phyloP scores from a whole-genome alignment of 2,797 vertebrate species.

The Silurus aristotelis region DNA sequence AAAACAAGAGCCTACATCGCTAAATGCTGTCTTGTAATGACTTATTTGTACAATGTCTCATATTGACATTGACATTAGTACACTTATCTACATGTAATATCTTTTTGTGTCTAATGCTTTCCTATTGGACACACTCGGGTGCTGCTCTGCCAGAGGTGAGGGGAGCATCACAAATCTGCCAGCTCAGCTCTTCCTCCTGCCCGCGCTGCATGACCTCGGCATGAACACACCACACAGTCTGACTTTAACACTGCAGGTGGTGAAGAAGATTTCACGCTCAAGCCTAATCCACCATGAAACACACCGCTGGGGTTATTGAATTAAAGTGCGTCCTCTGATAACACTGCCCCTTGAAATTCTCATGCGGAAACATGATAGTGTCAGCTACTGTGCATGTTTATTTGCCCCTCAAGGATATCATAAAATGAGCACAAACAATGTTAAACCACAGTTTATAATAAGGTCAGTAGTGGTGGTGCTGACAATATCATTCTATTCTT shows the following conservation, averaged over 20 bases:
- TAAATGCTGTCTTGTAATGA: neutral
- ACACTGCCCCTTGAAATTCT: neutral
- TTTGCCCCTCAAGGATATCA: neutral
- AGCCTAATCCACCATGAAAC: slow-evolving; percentile 28
- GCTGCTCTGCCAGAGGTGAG: slow-evolving; percentile 8
- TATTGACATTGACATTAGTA: neutral
- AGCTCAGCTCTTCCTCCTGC: slow-evolving; percentile 34
- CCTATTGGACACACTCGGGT: neutral
- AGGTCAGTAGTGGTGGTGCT: neutral
- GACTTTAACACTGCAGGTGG: slow-evolving; percentile 25
- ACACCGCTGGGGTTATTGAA: neutral
- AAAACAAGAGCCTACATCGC: neutral
- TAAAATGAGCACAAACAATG: neutral
- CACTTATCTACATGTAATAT: neutral
- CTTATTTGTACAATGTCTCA: neutral
- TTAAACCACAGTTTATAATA: neutral
- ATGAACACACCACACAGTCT: slow-evolving; percentile 12
- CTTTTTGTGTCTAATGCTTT: neutral
- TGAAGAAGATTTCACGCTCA: slow-evolving; percentile 26
- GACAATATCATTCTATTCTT: neutral
- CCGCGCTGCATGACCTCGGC: slow-evolving; percentile 16
- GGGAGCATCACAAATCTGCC: neutral
- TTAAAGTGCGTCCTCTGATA: slow-evolving; percentile 17
- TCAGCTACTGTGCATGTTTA: neutral
- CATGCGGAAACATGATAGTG: neutral